Percentiles rank a stretch among this genome's conserved stretches.
Conservation (phyloP, 2,113 vertebrate genomes). For the Macrotus californicus region DNA sequence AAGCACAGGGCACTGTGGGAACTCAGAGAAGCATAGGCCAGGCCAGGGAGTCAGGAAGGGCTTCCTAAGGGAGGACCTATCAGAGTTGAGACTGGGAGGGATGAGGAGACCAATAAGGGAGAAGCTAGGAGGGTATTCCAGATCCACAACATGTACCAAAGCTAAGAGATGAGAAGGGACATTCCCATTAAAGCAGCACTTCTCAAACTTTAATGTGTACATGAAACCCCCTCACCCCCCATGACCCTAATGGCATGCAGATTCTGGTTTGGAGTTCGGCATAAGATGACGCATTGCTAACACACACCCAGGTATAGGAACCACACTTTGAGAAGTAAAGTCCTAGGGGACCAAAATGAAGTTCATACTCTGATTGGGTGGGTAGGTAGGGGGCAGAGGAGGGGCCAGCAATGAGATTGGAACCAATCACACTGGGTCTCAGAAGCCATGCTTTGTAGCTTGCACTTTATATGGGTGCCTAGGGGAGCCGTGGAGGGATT, state of each 20-base stretch:
- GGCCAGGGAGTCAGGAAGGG: neutral
- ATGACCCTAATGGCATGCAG: neutral
- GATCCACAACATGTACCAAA: neutral
- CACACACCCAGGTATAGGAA: neutral
- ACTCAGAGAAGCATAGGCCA: neutral
- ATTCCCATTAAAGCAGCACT: neutral
- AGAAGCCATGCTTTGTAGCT: neutral
- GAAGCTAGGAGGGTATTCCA: neutral
- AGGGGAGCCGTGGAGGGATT: neutral
- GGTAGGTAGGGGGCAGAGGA: neutral
- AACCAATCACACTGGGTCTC: neutral
- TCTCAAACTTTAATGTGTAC: neutral
- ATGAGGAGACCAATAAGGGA: neutral
- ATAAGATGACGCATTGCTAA: neutral
- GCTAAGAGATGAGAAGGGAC: neutral
- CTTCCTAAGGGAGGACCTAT: neutral
- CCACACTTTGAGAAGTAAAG: neutral
- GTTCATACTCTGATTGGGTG: neutral
- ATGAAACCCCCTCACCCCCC: neutral
- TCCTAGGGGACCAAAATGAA: neutral
- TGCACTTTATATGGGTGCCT: neutral
- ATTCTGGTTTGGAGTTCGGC: neutral
- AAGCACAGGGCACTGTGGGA: neutral
- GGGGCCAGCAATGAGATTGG: neutral
- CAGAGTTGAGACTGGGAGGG: neutral